Evolutionary conservation across 1,140 invertebrate genomes (phyloP).

Genomic region (Heliconius melpomene): DNA sequence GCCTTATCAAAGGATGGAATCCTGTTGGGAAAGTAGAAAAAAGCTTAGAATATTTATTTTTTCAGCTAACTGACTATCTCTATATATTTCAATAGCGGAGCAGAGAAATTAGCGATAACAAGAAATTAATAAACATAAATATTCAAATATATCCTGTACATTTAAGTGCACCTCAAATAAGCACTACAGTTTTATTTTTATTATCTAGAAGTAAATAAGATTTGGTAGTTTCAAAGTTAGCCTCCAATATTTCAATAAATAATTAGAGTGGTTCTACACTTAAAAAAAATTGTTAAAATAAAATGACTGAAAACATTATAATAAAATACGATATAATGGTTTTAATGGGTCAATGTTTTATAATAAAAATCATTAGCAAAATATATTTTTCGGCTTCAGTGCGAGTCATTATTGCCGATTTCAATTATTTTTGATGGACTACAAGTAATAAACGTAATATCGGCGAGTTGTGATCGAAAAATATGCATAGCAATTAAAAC

Average conservation of each 20-base stretch:
- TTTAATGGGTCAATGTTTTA: background rate
- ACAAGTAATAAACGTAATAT: slow-evolving; percentile 30
- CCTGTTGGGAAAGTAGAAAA: too few relatives aligned
- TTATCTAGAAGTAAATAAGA: background rate
- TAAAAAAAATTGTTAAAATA: background rate
- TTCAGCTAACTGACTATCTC: too few relatives aligned
- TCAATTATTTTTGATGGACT: slow-evolving; percentile 41
- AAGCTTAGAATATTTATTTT: too few relatives aligned
- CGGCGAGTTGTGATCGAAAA: slow-evolving; percentile 31
- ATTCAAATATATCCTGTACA: too few relatives aligned
- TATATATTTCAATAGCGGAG: too few relatives aligned
- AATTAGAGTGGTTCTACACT: too few relatives aligned
- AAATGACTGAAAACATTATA: background rate
- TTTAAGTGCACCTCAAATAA: too few relatives aligned
- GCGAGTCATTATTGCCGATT: slow-evolving; percentile 23
- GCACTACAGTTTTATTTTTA: too few relatives aligned
- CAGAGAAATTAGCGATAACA: too few relatives aligned
- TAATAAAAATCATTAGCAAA: slow-evolving; percentile 13
- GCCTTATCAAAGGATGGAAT: too few relatives aligned
- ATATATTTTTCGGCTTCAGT: slow-evolving; percentile 6
- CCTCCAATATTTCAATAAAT: too few relatives aligned
- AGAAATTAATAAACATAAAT: too few relatives aligned
- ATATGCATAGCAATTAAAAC: slow-evolving; percentile 43
- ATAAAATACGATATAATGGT: background rate
- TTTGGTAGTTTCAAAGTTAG: background rate